phyloP scores from a whole-genome alignment of 2,797 vertebrate species.

The Natrix natrix region DNA sequence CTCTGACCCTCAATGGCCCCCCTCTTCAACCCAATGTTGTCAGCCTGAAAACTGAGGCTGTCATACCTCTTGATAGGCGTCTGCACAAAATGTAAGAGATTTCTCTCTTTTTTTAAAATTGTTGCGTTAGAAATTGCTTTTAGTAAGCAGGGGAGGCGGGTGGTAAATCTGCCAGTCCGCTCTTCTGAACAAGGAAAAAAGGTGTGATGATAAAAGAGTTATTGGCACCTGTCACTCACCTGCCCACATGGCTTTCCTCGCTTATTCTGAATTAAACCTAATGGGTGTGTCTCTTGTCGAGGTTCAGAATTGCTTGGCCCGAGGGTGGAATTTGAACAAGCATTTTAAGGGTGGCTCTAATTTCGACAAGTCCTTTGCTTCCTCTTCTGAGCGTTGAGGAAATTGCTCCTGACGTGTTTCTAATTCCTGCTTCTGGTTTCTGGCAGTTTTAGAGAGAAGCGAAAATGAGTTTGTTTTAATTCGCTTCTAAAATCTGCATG shows the following conservation, averaged over 20 bases:
- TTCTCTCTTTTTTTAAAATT: neutral
- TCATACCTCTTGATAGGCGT: neutral
- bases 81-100: neutral
- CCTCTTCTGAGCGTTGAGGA: slow-evolving; percentile 31
- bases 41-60: neutral
- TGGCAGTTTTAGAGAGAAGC: neutral
- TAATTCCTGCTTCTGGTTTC: neutral
- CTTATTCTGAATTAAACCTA: slow-evolving; percentile 23
- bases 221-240: neutral
- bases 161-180: neutral
- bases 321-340: slow-evolving; percentile 1
- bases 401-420: neutral
- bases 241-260: slow-evolving; percentile 5
- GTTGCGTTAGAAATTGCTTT: neutral
- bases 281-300: slow-evolving; percentile 46
- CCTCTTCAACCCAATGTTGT: neutral
- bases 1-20: neutral
- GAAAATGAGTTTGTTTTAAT: neutral
- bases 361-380: slow-evolving; percentile 25
- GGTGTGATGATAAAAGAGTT: slow-evolving; percentile 24
- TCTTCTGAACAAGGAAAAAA: slow-evolving; percentile 42
- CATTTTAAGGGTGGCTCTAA: slow-evolving; percentile 55
- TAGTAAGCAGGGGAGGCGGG: neutral
- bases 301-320: slow-evolving; percentile 37
- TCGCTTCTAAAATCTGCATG: neutral